Evolutionary conservation across 2,113 vertebrate species (phyloP), one percentile per base, ranked within the genome.

Genomic region (Pagrus major): DNA sequence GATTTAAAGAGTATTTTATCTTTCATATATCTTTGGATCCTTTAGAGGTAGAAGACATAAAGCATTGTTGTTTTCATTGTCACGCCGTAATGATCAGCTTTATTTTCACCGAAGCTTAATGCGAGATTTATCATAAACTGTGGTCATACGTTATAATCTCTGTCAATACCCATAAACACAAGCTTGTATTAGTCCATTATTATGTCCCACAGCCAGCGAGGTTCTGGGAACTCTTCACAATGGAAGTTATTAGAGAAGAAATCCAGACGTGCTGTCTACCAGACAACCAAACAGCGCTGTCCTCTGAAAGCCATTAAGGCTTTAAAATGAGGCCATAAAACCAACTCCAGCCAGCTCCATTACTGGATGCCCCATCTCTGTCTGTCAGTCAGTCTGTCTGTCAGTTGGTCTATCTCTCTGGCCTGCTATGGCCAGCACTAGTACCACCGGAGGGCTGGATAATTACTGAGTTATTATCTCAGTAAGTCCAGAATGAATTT

Each of bases 291-390:
- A 79, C 83, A 87, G 82, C 77, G 79, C 49, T 20, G 76, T 84
- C 70, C 69, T 81, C 83, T 85, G 66, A 92, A 92, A 91, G 81
- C 92, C 83, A 91, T 91, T 90, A 93, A 31, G 90, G 83, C 85
- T 85, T 86, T 85, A 90, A 89, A 86, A 91, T 82, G 85, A 89
- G 88, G 76, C 79, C 71, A 89, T 93, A 90, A 94, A 93, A 81
- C 80, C 81, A 68, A 77, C 69, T 65, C 42, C 73, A 84, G 83
- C 80, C 80, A 72, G 83, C 76, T 73, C 72, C 63, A 63, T 87
- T 87, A 85, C 86, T 84, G 69, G 76, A 84, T 16, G 59, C 20
- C 56, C 76, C 47, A 0, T 73, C 29, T 77, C 84, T 71, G 58
- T 74, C 54, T 20, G 77, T 87, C 72, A 12, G 52, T 51, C 71